Conservation (phyloP, 1,140 invertebrate genomes). For the Sinella curviseta region DNA sequence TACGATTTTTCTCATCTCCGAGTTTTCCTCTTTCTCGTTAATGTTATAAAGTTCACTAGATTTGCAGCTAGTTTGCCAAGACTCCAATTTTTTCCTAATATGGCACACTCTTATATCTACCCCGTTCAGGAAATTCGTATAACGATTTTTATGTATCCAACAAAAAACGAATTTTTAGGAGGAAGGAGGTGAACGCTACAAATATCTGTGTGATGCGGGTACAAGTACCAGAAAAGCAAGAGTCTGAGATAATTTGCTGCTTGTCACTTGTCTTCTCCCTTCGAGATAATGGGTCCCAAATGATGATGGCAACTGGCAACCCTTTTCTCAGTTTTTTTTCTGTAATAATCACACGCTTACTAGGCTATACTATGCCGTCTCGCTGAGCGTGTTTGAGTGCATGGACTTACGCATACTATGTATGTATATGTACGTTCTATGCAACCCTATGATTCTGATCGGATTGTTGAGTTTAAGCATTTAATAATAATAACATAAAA, state of each 20-base stretch:
- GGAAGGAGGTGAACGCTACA: neutral
- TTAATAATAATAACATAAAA: constrained; percentile 7
- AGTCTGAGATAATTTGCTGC: constrained; percentile 21
- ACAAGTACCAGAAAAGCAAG: constrained; percentile 6
- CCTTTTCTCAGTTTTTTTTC: neutral
- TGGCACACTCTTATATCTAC: neutral
- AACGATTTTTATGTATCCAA: neutral
- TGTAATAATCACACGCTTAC: neutral
- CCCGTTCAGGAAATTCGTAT: neutral
- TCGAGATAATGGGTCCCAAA: constrained; percentile 20
- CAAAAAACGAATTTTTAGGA: neutral
- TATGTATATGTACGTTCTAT: no score
- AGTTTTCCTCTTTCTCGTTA: neutral
- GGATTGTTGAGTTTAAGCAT: constrained; percentile 15
- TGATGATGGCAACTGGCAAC: constrained; percentile 22
- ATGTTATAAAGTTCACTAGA: neutral
- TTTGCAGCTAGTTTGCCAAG: neutral
- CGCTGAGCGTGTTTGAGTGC: neutral
- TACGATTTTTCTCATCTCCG: neutral
- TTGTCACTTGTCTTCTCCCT: constrained; percentile 24
- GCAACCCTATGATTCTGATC: no score
- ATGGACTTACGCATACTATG: neutral
- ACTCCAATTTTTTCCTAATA: neutral
- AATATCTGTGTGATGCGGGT: no score
- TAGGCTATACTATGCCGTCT: neutral